These are phyloP conservation scores for Oryzias woworae DNA, from an alignment of 2,113 vertebrate genomes.

Conservation along the genomic window DNA sequence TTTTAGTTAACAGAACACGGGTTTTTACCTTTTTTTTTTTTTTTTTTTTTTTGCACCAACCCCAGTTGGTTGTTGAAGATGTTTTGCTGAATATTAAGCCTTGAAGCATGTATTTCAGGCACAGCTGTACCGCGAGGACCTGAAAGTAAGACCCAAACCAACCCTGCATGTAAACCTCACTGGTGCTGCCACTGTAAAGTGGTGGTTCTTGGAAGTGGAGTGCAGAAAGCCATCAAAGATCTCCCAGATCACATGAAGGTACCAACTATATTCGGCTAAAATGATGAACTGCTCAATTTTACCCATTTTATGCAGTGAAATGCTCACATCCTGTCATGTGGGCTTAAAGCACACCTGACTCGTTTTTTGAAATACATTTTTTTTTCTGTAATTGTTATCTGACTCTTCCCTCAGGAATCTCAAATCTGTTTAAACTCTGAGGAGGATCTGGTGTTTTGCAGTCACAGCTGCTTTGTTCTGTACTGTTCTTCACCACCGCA, in stretches of 20 bases:
- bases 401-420: conserved; percentile 56
- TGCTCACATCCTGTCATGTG: neutral
- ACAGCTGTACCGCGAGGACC: conserved; percentile 76
- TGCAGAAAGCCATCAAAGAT: conserved; percentile 86
- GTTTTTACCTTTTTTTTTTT: no score
- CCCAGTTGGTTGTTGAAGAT: no score
- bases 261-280: conserved; percentile 9
- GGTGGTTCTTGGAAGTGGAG: conserved; percentile 91
- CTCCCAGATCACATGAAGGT: conserved; percentile 78
- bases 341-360: neutral
- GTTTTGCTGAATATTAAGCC: neutral
- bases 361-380: conserved; percentile 7
- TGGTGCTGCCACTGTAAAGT: conserved; percentile 98
- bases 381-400: conserved; percentile 25
- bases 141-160: conserved; percentile 66
- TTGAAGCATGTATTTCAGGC: conserved; percentile 61
- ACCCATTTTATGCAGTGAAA: neutral
- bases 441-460: conserved; percentile 91
- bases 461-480: conserved; percentile 94
- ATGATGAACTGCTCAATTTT: neutral
- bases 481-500: conserved; percentile 77
- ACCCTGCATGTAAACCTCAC: conserved; percentile 81
- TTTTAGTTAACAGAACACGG: no score
- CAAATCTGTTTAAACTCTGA: conserved; percentile 76
- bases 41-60: no score